A percentile compares a stretch with the other conserved stretches of the same genome.
phyloP scores from a whole-genome alignment of 2,888 invertebrate species.

The Vesta saturnalis region DNA sequence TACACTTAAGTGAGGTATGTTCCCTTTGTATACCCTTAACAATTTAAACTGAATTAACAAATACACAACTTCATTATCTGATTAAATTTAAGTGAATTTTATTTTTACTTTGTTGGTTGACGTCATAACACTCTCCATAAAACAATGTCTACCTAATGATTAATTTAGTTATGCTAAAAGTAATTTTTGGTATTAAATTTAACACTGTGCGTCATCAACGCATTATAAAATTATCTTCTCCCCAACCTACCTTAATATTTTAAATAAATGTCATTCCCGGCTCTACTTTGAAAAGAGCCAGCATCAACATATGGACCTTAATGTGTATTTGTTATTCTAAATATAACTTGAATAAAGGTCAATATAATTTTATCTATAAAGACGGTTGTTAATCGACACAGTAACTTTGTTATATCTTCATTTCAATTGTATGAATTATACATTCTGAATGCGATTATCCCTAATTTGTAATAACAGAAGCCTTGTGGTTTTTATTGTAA shows the following conservation, averaged over 20 bases:
- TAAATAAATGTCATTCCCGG: neutral
- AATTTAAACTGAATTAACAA: too few relatives aligned
- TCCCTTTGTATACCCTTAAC: neutral
- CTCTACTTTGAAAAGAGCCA: too few relatives aligned
- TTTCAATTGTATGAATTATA: neutral
- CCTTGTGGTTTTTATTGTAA: neutral
- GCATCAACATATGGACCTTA: neutral
- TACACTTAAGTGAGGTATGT: neutral
- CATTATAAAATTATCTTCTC: neutral
- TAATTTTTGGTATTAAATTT: too few relatives aligned
- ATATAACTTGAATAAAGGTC: conserved; percentile 32
- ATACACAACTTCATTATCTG: neutral
- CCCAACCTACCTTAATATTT: neutral
- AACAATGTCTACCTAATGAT: too few relatives aligned
- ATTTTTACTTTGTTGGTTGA: neutral
- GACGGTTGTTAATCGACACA: conserved; percentile 9
- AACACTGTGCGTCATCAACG: neutral
- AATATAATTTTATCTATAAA: conserved; percentile 31
- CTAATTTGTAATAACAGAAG: neutral
- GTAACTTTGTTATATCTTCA: conserved; percentile 3
- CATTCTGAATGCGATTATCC: neutral
- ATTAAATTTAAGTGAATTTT: neutral
- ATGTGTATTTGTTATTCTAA: conserved; percentile 19
- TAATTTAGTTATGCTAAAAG: too few relatives aligned
- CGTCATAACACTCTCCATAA: neutral